Evolutionary conservation across 1,140 invertebrate genomes (phyloP).

Genomic region (Danaus plexippus): DNA sequence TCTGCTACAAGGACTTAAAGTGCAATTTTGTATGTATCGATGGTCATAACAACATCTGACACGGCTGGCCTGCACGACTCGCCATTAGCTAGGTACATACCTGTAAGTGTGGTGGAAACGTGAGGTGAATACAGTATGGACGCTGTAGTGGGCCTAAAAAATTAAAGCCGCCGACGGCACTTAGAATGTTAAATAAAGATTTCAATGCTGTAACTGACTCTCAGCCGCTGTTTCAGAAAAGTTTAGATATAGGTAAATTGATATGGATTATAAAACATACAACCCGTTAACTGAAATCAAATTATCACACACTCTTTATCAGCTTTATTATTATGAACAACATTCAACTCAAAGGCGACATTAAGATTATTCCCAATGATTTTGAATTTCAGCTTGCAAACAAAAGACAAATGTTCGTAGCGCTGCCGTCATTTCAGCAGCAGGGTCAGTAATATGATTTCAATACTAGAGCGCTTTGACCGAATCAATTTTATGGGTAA

Average conservation of each 20-base stretch:
- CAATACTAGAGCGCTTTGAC: slow-evolving; percentile 14
- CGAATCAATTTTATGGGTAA: slow-evolving; percentile 31
- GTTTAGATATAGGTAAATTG: too few species aligned
- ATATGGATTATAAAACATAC: too few species aligned
- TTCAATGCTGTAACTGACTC: slow-evolving; percentile 44
- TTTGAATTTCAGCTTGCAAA: too few species aligned
- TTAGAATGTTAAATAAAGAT: slow-evolving; percentile 66
- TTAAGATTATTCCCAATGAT: too few species aligned
- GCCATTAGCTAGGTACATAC: slow-evolving; percentile 64
- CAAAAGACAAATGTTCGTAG: slow-evolving; percentile 9
- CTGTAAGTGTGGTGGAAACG: slow-evolving; percentile 60
- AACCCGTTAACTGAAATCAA: too few species aligned
- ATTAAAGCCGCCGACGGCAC: slow-evolving; percentile 60
- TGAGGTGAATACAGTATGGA: slow-evolving; percentile 60
- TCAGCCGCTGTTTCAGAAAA: too few species aligned
- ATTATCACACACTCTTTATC: too few species aligned
- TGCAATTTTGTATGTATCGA: slow-evolving; percentile 20
- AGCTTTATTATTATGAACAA: too few species aligned
- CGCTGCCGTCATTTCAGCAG: slow-evolving; percentile 10
- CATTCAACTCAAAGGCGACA: too few species aligned
- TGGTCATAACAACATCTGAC: slow-evolving; percentile 20
- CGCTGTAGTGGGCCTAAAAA: slow-evolving; percentile 60
- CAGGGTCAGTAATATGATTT: slow-evolving; percentile 20
- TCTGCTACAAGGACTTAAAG: slow-evolving; percentile 19
- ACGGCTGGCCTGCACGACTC: slow-evolving; percentile 28